These are phyloP conservation scores for Zosterops hypoxanthus DNA, from an alignment of 2,113 vertebrate species.

Conservation along the genomic window DNA sequence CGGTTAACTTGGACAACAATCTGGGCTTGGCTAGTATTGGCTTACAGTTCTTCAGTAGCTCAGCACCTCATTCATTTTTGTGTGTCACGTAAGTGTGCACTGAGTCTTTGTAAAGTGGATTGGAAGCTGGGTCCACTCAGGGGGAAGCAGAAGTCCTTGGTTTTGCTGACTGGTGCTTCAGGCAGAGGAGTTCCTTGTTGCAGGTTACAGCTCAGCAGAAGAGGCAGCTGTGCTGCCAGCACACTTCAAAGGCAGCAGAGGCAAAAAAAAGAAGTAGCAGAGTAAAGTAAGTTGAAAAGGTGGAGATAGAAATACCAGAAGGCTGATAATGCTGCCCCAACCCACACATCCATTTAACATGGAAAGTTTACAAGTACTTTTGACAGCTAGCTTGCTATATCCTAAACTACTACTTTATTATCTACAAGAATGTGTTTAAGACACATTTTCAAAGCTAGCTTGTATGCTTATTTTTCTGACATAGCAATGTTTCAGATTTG, in stretches of 20 bases:
- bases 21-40: not conserved
- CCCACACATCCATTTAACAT: not conserved
- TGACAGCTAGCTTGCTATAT: not conserved
- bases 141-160: not conserved
- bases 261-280: not conserved
- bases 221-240: not conserved
- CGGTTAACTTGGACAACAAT: not conserved
- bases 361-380: not conserved
- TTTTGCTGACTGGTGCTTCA: not conserved
- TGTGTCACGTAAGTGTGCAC: fast-evolving
- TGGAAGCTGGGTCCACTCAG: fast-evolving
- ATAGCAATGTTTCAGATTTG: not conserved
- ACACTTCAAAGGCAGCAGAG: not conserved
- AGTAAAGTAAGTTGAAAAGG: not conserved
- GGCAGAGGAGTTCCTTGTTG: not conserved
- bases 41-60: not conserved
- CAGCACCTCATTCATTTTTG: not conserved
- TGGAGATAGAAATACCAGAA: not conserved
- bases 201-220: not conserved
- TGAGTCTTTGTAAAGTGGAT: not conserved
- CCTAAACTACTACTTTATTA: not conserved
- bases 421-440: not conserved
- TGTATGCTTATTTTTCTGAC: not conserved
- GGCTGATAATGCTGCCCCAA: not conserved
- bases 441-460: not conserved